phyloP scores from a whole-genome alignment of 2,888 invertebrate genomes.

The Mimas tiliae region DNA sequence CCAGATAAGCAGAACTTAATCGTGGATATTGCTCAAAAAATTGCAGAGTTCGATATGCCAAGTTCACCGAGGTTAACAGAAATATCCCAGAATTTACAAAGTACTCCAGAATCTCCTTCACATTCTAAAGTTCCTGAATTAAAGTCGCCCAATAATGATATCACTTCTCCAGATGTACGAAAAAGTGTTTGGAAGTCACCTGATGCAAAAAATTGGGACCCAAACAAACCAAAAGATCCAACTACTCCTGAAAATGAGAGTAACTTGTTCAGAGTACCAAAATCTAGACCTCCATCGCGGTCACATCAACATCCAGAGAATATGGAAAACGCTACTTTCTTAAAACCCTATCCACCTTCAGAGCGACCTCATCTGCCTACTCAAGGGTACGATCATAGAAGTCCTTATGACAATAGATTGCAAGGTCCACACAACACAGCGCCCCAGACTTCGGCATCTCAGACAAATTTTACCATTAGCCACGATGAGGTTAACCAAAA shows the following conservation, averaged over 20 bases:
- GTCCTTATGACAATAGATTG: conserved; percentile 69
- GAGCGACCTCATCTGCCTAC: conserved; percentile 68
- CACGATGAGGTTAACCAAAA: conserved; percentile 71
- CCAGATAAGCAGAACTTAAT: conserved; percentile 63
- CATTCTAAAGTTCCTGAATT: conserved; percentile 69
- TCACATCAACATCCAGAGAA: conserved; percentile 81
- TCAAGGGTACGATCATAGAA: conserved; percentile 76
- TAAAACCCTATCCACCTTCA: conserved; percentile 86
- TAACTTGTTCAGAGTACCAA: conserved; percentile 86
- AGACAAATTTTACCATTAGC: conserved; percentile 74
- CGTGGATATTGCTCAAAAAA: conserved; percentile 63
- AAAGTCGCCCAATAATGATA: conserved; percentile 71
- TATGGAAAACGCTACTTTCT: conserved; percentile 82
- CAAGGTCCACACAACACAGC: conserved; percentile 49
- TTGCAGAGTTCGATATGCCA: conserved; percentile 77
- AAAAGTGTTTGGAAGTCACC: conserved; percentile 80
- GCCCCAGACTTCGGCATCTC: conserved; percentile 59
- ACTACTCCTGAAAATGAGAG: conserved; percentile 72
- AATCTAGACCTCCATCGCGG: conserved; percentile 86
- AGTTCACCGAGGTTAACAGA: conserved; percentile 75
- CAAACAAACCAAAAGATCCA: conserved; percentile 69
- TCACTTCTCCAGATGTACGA: conserved; percentile 60
- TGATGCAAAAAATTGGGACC: conserved; percentile 77
- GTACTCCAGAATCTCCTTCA: conserved; percentile 70
- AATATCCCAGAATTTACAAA: conserved; percentile 74